Conservation (phyloP, 92 coral and sea anemone species). For the Porites rus region DNA sequence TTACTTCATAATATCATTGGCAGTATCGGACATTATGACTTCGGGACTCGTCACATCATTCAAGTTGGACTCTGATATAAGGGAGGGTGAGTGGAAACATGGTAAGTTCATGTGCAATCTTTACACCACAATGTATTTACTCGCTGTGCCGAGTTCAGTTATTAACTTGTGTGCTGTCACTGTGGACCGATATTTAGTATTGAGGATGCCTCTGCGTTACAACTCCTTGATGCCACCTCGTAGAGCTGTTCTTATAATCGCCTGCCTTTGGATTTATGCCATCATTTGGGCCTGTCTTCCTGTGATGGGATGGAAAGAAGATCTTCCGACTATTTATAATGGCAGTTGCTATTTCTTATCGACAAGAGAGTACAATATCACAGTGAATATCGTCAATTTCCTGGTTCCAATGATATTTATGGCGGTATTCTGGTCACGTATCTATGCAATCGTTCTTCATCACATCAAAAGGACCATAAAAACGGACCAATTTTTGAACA, state of each 20-base stretch:
- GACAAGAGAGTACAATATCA: constrained; percentile 52
- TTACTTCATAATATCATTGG: constrained; percentile 83
- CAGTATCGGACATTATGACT: constrained; percentile 77
- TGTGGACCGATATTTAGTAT: constrained; percentile 79
- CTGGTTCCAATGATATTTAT: constrained; percentile 83
- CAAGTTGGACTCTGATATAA: constrained; percentile 53
- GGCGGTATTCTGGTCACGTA: constrained; percentile 81
- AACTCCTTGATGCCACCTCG: constrained; percentile 75
- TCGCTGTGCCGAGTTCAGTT: constrained; percentile 81
- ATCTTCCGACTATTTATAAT: neutral
- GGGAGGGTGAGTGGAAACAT: constrained; percentile 57
- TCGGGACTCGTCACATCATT: constrained; percentile 71
- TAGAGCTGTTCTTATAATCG: constrained; percentile 63
- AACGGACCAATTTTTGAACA: constrained; percentile 69
- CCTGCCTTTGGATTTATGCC: constrained; percentile 80
- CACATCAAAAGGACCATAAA: constrained; percentile 72
- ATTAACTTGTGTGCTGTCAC: constrained; percentile 89
- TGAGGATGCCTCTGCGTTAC: constrained; percentile 82
- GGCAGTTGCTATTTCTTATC: constrained; percentile 47
- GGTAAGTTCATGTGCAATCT: constrained; percentile 74
- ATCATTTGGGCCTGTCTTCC: constrained; percentile 75
- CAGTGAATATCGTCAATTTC: constrained; percentile 75
- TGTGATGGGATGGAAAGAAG: constrained; percentile 67
- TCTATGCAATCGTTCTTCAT: constrained; percentile 72
- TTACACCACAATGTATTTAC: constrained; percentile 78